A percentile compares a stretch with the other conserved stretches of the same genome.
Evolutionary conservation across 1,140 invertebrate genomes (phyloP).

Genomic region (Sycophaga agraensis): DNA sequence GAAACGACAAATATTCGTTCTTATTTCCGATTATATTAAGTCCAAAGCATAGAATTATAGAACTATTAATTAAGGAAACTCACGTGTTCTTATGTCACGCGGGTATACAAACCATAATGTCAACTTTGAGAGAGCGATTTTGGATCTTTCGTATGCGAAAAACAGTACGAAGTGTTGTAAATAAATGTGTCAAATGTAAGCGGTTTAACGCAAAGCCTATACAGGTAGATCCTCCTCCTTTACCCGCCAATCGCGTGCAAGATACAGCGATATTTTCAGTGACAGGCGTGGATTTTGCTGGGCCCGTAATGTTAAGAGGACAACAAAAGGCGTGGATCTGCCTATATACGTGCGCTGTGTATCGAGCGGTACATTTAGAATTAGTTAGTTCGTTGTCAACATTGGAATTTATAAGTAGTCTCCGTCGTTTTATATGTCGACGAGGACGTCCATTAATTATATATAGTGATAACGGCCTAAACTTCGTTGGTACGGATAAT

Average conservation of each 20-base stretch:
- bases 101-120: constrained; percentile 17
- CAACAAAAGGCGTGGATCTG: neutral
- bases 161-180: neutral
- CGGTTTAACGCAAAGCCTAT: neutral
- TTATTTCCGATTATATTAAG: constrained; percentile 32
- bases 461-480: neutral
- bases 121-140: constrained; percentile 15
- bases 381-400: too few relatives aligned
- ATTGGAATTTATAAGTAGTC: neutral
- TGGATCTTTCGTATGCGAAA: too few relatives aligned
- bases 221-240: neutral
- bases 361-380: too few relatives aligned
- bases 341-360: too few relatives aligned
- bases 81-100: neutral
- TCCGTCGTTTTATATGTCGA: neutral
- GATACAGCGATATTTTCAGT: too few relatives aligned
- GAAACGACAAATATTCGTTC: constrained; percentile 25
- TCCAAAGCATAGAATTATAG: neutral
- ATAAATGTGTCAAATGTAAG: neutral
- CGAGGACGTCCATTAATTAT: neutral
- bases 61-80: neutral
- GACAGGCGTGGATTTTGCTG: too few relatives aligned
- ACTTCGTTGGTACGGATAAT: constrained; percentile 4
- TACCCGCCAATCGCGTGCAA: neutral
- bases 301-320: neutral